Percentiles rank a stretch among this genome's conserved stretches.
phyloP scores from a whole-genome alignment of 2,888 invertebrate genomes.

The Phaedon cochleariae region DNA sequence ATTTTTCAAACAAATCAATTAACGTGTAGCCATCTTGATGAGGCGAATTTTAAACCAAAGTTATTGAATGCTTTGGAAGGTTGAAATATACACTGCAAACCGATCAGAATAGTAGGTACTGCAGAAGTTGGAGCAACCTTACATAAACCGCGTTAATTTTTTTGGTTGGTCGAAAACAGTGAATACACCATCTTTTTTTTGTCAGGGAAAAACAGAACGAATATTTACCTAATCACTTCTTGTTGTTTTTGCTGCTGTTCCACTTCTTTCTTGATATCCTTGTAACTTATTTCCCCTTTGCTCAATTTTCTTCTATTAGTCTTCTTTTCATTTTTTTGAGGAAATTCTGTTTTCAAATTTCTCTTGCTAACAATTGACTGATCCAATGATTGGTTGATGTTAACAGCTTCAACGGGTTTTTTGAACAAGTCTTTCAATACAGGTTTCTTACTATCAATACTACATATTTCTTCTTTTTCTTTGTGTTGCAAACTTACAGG shows the following conservation, averaged over 20 bases:
- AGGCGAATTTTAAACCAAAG: too few relatives aligned
- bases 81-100: too few relatives aligned
- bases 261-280: neutral
- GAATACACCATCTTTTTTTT: too few relatives aligned
- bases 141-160: too few relatives aligned
- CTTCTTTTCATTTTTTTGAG: neutral
- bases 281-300: conserved; percentile 3
- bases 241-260: neutral
- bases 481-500: neutral
- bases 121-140: too few relatives aligned
- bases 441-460: neutral
- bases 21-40: too few relatives aligned
- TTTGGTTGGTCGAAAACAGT: too few relatives aligned
- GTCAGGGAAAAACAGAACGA: too few relatives aligned
- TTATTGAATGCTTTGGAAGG: too few relatives aligned
- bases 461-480: neutral
- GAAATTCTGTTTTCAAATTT: neutral
- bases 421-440: neutral
- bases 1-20: too few relatives aligned
- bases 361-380: neutral
- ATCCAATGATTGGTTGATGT: neutral
- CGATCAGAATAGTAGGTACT: too few relatives aligned
- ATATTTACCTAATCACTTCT: too few relatives aligned
- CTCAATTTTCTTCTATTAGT: neutral
- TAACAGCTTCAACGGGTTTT: neutral